Conservation (phyloP, 2,888 invertebrate species). For the Opisthograptis luteolata region DNA sequence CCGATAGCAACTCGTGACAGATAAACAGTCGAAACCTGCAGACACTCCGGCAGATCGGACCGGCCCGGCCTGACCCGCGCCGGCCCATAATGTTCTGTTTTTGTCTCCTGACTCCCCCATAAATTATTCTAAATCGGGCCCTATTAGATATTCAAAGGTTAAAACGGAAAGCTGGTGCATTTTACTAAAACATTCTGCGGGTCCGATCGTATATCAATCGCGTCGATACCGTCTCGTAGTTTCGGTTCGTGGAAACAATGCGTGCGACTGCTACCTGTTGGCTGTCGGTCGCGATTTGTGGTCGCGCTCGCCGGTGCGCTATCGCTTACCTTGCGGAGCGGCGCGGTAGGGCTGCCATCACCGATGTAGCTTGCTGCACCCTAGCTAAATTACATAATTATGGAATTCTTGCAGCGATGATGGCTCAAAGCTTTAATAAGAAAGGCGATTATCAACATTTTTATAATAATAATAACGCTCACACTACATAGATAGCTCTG, state of each 20-base stretch:
- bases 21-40: conserved; percentile 39
- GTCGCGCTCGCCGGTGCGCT: conserved; percentile 53
- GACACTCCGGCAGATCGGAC: conserved; percentile 49
- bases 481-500: too few relatives aligned
- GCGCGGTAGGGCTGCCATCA: conserved; percentile 41
- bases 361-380: too few relatives aligned
- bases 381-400: too few relatives aligned
- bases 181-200: conserved; percentile 71
- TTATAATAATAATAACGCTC: too few relatives aligned
- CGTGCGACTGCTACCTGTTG: conserved; percentile 76
- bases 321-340: conserved; percentile 48
- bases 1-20: conserved; percentile 12
- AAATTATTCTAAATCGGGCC: conserved; percentile 81
- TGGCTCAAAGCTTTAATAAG: too few relatives aligned
- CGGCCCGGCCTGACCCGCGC: conserved; percentile 47
- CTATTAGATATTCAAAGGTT: conserved; percentile 83
- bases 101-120: conserved; percentile 72
- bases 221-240: conserved; percentile 69
- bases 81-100: conserved; percentile 77
- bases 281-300: conserved; percentile 66
- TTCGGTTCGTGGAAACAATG: conserved; percentile 75
- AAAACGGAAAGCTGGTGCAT: conserved; percentile 75
- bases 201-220: conserved; percentile 80
- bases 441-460: too few relatives aligned
- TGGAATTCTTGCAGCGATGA: too few relatives aligned